Conservation (phyloP, 2,113 vertebrate genomes). For the Lepisosteus osseus region DNA sequence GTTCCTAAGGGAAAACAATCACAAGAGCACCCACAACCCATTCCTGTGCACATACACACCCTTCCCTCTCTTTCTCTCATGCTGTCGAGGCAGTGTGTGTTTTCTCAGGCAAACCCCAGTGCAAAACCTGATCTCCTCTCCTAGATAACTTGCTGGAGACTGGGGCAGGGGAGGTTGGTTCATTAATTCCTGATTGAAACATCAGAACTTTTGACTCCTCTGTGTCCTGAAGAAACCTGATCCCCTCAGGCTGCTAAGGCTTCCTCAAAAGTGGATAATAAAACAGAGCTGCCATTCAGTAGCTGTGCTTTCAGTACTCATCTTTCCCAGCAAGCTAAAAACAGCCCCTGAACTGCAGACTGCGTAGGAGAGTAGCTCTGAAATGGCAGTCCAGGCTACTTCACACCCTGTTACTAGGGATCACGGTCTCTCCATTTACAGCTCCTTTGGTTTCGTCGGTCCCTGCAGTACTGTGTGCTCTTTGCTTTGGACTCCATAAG, state of each 20-base stretch:
- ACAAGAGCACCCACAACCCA: too few relatives aligned
- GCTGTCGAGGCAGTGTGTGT: too few relatives aligned
- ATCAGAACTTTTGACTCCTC: constrained; percentile 32
- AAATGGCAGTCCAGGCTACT: background rate
- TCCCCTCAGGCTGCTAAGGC: constrained; percentile 33
- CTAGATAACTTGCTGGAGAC: constrained; percentile 1
- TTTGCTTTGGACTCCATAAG: too few relatives aligned
- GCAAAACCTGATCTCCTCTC: constrained; percentile 1
- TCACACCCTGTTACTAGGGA: too few relatives aligned
- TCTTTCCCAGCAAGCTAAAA: background rate
- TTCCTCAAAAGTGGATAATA: constrained; percentile 35
- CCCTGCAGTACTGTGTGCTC: too few relatives aligned
- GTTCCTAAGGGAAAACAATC: too few relatives aligned
- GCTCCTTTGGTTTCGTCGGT: too few relatives aligned
- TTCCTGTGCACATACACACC: too few relatives aligned
- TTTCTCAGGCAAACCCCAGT: too few relatives aligned
- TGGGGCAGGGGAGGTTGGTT: background rate
- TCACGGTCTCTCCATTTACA: too few relatives aligned
- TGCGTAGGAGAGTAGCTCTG: background rate
- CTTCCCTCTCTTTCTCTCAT: too few relatives aligned
- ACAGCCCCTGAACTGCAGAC: too few relatives aligned
- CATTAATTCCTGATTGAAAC: constrained; percentile 13
- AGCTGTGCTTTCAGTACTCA: background rate
- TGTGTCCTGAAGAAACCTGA: constrained; percentile 46
- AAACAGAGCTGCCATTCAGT: constrained; percentile 38